These are phyloP conservation scores for Nycticorax nycticorax DNA, from an alignment of 2,113 vertebrate genomes.

Conservation along the genomic window DNA sequence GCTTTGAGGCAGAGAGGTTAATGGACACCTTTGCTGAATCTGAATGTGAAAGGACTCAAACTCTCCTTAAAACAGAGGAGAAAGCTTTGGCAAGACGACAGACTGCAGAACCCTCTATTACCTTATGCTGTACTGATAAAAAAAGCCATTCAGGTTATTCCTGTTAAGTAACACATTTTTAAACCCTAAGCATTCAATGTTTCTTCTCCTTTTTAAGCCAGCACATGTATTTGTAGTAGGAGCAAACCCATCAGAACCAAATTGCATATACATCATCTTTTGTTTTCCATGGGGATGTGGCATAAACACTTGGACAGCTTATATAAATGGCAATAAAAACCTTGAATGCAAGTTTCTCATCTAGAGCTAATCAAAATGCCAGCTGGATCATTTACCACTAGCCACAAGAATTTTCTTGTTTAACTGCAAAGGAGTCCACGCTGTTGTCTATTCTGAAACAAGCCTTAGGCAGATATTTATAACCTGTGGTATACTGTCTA, in stretches of 20 bases:
- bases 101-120: not conserved
- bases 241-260: not conserved
- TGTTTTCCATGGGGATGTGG: not conserved
- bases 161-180: not conserved
- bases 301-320: not conserved
- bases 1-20: not conserved
- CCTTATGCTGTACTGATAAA: not conserved
- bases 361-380: not conserved
- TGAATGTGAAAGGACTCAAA: not conserved
- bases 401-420: not conserved
- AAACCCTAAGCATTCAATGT: not conserved
- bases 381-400: not conserved
- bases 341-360: not conserved
- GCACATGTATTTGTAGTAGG: not conserved
- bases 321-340: not conserved
- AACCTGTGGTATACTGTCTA: not conserved
- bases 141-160: not conserved
- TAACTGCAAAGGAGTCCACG: not conserved
- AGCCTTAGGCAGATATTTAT: constrained; percentile 19
- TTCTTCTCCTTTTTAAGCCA: not conserved
- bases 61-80: not conserved
- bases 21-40: not conserved
- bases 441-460: not conserved
- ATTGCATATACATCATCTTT: not conserved
- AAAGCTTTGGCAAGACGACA: not conserved